phyloP scores from a whole-genome alignment of 2,797 vertebrate genomes.

The Bradypodion pumilum region DNA sequence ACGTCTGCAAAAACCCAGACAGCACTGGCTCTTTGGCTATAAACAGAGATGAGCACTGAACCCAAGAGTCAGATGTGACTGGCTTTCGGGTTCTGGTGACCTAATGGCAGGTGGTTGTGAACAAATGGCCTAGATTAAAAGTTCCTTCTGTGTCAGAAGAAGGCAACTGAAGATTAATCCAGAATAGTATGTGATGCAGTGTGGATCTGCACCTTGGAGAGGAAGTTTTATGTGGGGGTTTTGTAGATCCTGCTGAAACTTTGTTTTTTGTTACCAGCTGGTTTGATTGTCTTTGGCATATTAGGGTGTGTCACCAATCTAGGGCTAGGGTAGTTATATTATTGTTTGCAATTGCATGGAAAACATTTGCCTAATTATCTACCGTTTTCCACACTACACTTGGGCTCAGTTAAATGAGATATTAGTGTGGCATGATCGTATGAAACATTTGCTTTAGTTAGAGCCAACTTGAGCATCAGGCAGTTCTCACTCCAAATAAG shows the following conservation, averaged over 20 bases:
- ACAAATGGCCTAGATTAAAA: neutral
- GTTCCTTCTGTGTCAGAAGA: neutral
- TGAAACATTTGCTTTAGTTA: constrained; percentile 9
- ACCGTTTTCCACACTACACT: neutral
- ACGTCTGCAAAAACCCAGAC: no score
- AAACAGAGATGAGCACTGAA: no score
- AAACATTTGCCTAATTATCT: neutral
- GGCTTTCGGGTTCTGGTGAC: no score
- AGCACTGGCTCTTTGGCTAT: no score
- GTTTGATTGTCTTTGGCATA: neutral
- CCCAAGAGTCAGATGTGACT: no score
- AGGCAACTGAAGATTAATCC: neutral
- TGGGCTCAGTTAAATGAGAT: neutral
- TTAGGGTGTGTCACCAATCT: no score
- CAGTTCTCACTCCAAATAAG: no score
- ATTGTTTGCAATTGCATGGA: neutral
- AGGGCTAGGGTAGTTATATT: neutral
- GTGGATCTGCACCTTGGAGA: neutral
- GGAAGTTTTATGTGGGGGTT: neutral
- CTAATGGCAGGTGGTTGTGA: neutral
- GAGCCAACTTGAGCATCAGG: no score
- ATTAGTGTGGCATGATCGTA: neutral
- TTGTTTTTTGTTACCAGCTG: neutral
- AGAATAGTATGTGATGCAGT: neutral
- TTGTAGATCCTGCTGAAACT: neutral